Conservation (phyloP, 1,140 invertebrate species). For the Drosophila navojoa region DNA sequence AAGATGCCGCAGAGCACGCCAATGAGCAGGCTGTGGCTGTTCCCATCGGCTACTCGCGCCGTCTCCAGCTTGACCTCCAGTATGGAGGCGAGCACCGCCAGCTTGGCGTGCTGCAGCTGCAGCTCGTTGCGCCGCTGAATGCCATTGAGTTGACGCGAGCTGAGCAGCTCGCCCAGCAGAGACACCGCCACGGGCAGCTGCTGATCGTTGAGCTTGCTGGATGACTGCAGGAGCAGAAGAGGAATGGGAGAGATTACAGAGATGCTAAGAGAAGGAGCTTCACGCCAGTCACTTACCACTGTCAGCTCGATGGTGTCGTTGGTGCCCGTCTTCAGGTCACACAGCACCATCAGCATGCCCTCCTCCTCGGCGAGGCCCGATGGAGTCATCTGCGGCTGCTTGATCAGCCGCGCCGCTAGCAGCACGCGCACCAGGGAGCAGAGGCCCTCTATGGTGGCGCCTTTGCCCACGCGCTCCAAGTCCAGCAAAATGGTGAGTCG, state of each 20-base stretch:
- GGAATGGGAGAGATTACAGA: not conserved
- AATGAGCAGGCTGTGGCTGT: slow-evolving; percentile 84
- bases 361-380: slow-evolving; percentile 47
- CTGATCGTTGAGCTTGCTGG: slow-evolving; percentile 84
- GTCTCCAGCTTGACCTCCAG: slow-evolving; percentile 89
- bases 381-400: slow-evolving; percentile 45
- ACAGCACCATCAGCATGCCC: slow-evolving; percentile 89
- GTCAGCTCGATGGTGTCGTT: slow-evolving; percentile 95
- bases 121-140: slow-evolving; percentile 67
- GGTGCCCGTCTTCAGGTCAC: slow-evolving; percentile 90
- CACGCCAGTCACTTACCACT: slow-evolving; percentile 86
- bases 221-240: slow-evolving; percentile 81
- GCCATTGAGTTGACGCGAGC: slow-evolving; percentile 86
- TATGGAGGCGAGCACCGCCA: slow-evolving; percentile 89
- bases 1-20: slow-evolving; percentile 85
- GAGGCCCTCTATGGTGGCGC: slow-evolving; percentile 89
- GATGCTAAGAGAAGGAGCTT: not conserved
- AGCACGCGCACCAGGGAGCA: slow-evolving; percentile 88
- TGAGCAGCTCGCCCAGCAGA: slow-evolving; percentile 89
- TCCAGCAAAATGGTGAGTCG: slow-evolving; percentile 90
- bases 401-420: slow-evolving; percentile 86
- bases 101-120: slow-evolving; percentile 85
- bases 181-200: slow-evolving; percentile 87
- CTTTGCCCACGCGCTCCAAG: slow-evolving; percentile 86
- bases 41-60: slow-evolving; percentile 72